Evolutionary conservation across 2,888 invertebrate genomes (phyloP).

Genomic region (Folsomia candida): DNA sequence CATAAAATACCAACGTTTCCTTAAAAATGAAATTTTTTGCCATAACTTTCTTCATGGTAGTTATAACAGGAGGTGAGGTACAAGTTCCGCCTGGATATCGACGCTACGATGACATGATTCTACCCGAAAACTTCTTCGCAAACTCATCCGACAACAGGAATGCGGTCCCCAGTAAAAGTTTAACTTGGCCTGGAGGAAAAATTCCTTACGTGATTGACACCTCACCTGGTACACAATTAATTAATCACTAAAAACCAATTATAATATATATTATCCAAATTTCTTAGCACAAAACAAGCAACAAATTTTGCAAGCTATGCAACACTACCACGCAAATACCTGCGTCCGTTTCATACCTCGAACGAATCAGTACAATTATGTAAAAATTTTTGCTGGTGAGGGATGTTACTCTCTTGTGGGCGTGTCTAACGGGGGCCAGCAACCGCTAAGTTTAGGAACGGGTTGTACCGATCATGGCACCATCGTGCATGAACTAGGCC

Average conservation of each 20-base stretch:
- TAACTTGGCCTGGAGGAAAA: not conserved
- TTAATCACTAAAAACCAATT: too few species aligned
- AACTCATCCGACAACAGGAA: not conserved
- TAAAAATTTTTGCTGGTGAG: not conserved
- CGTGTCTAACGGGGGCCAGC: not conserved
- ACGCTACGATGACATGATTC: not conserved
- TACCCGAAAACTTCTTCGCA: not conserved
- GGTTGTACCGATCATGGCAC: not conserved
- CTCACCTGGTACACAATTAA: not conserved
- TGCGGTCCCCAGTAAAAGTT: not conserved
- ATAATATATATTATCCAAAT: too few species aligned
- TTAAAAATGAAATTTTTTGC: too few species aligned
- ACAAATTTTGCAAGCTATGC: too few species aligned
- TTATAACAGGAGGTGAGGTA: too few species aligned
- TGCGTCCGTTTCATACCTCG: not conserved
- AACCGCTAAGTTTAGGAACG: not conserved
- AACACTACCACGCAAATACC: not conserved
- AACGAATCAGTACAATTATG: not conserved
- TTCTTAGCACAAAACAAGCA: too few species aligned
- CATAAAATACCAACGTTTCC: too few species aligned
- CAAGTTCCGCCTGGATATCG: not conserved
- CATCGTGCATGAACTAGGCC: not conserved
- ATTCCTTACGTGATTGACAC: not conserved
- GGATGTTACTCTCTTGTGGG: not conserved
- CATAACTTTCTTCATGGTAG: too few species aligned